phyloP scores from a whole-genome alignment of 1,140 invertebrate species.

The Galleria mellonella region DNA sequence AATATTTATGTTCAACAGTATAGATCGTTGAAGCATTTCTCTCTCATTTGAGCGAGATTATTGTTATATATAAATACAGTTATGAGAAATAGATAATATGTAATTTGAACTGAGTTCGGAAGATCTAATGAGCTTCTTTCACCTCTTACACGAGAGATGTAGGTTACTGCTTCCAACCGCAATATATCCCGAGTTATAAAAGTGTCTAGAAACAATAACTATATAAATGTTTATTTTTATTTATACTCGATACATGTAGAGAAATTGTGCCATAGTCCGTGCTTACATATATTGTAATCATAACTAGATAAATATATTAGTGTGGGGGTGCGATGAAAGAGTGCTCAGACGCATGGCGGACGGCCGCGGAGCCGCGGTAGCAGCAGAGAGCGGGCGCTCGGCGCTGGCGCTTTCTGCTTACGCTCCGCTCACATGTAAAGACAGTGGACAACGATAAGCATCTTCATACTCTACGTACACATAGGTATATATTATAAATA shows the following conservation, averaged over 20 bases:
- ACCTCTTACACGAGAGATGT: constrained; percentile 15
- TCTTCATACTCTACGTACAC: constrained; percentile 38
- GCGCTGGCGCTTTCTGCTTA: too few relatives aligned
- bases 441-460: constrained; percentile 30
- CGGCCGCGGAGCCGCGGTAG: constrained; percentile 1
- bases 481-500: constrained; percentile 14
- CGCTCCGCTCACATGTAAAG: constrained; percentile 2
- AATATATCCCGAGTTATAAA: constrained; percentile 24
- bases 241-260: constrained; percentile 23
- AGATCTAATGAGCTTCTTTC: constrained; percentile 25
- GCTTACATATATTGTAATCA: constrained; percentile 34
- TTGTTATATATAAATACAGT: constrained; percentile 17
- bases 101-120: constrained; percentile 32
- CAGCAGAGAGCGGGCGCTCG: not conserved
- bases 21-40: constrained; percentile 30
- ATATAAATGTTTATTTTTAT: constrained; percentile 17
- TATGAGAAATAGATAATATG: constrained; percentile 28
- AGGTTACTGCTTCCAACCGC: constrained; percentile 18
- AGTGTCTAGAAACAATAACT: constrained; percentile 30
- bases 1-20: constrained; percentile 61
- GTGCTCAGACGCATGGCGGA: constrained; percentile 11
- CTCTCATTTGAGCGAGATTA: constrained; percentile 26
- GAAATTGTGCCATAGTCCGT: constrained; percentile 36
- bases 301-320: constrained; percentile 31
- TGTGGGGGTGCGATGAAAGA: constrained; percentile 28